phyloP scores from a whole-genome alignment of 1,140 invertebrate genomes.

The Temnothorax longispinosus region DNA sequence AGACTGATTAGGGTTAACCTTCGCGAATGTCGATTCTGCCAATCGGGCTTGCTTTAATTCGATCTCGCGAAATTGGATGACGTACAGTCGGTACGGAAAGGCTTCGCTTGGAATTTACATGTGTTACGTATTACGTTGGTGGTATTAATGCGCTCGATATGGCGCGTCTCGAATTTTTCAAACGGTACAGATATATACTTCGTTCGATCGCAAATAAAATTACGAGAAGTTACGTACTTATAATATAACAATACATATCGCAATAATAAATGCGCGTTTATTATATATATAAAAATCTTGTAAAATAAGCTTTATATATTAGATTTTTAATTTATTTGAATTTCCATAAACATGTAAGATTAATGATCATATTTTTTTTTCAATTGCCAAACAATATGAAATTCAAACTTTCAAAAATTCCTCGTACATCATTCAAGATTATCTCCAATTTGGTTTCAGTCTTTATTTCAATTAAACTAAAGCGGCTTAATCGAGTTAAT shows the following conservation, averaged over 20 bases:
- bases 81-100: background rate
- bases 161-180: background rate
- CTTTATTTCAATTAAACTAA: background rate
- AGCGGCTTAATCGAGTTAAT: background rate
- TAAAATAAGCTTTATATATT: background rate
- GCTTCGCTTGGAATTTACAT: background rate
- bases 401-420: background rate
- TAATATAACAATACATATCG: background rate
- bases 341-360: background rate
- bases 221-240: background rate
- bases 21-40: background rate
- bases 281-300: background rate
- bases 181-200: constrained; percentile 4
- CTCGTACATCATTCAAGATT: background rate
- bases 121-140: background rate
- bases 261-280: constrained; percentile 28
- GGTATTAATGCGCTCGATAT: background rate
- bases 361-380: background rate
- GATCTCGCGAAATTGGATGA: constrained; percentile 4
- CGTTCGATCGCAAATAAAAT: background rate
- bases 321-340: background rate
- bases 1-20: background rate
- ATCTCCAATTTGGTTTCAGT: background rate
- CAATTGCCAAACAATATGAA: background rate
- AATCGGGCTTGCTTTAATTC: background rate